Evolutionary conservation across 2,797 vertebrate species (phyloP), one percentile per base, ranked within the genome.

Genomic region (Loris lydekkerianus): DNA sequence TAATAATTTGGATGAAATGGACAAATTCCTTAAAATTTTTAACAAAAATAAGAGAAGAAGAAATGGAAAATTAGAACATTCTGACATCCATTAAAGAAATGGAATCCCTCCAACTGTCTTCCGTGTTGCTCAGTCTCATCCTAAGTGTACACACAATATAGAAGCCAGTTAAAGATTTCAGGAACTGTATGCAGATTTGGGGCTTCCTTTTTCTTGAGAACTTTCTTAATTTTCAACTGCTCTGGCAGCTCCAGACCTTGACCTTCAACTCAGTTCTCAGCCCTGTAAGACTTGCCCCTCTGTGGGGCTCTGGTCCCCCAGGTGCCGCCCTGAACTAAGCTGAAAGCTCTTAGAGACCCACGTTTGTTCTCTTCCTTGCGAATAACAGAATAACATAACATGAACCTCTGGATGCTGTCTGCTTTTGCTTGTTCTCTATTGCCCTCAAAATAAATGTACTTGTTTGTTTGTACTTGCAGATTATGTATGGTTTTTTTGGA

Each of bases 1-100:
- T 67, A 58, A 87, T 60, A 82, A 76, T 37, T 46, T 21, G 20
- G 25, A 85, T 73, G 31, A 84, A 89, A 80, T 78, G 9, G 1
- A 53, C 40, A 73, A 77, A 85, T 80, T 56, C 63, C 46, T 77
- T 21, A 20, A 84, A 76, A 72, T 29, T 20, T n/a, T 86, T 69
- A 81, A 43, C 49, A 80, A 86, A 75, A 85, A 43, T 80, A 40
- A 60, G 37, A 85, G 67, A 87, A 85, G 27, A 87, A 43, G 31
- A 86, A n/a, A 78, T 27, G 3, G 56, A 82, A 70, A 72, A 37
- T 49, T 40, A 53, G 87, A 73, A 85, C 69, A 70, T 89, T 93
- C 40, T 49, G 58, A 31, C 37, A 56, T 40, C 23, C 31, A 27
- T 65, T 23, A 75, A 81, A 29, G 60, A 75, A n/a, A 21, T 3